These are phyloP conservation scores for Pyrocephalus nanus DNA, from an alignment of 2,797 vertebrate genomes.

Conservation along the genomic window DNA sequence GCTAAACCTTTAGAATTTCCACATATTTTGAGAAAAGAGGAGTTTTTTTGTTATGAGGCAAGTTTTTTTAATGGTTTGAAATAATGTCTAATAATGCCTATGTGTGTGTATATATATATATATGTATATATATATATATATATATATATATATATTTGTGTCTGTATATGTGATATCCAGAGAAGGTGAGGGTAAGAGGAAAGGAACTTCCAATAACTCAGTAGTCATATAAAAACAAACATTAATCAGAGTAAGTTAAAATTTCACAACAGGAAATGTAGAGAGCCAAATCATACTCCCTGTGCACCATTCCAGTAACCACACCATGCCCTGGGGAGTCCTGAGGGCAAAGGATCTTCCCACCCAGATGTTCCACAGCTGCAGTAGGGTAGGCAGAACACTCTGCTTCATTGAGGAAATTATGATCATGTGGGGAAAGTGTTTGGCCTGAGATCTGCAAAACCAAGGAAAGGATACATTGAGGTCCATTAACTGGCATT, in stretches of 20 bases:
- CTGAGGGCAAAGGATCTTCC: constrained; percentile 39
- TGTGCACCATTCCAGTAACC: neutral
- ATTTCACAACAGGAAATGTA: constrained; percentile 57
- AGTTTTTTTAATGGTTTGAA: neutral
- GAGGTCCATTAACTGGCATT: neutral
- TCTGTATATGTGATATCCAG: neutral
- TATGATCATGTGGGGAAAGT: neutral
- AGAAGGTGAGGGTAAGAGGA: neutral
- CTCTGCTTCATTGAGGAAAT: neutral
- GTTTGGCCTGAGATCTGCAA: neutral
- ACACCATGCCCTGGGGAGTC: neutral
- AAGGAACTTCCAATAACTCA: constrained; percentile 33
- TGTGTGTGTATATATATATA: neutral
- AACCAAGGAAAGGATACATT: neutral
- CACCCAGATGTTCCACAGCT: constrained; percentile 57
- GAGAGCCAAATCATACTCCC: constrained; percentile 22
- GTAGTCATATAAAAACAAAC: constrained; percentile 43
- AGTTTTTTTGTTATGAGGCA: neutral
- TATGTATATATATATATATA: neutral
- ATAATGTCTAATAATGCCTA: neutral
- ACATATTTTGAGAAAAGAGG: neutral
- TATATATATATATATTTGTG: neutral
- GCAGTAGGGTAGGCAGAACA: neutral
- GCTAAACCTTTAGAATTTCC: neutral
- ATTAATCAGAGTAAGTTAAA: constrained; percentile 47